A percentile compares a stretch with the other conserved stretches of the same genome.
Conservation (phyloP, 1,140 invertebrate genomes). For the Scaptomyza montana region DNA sequence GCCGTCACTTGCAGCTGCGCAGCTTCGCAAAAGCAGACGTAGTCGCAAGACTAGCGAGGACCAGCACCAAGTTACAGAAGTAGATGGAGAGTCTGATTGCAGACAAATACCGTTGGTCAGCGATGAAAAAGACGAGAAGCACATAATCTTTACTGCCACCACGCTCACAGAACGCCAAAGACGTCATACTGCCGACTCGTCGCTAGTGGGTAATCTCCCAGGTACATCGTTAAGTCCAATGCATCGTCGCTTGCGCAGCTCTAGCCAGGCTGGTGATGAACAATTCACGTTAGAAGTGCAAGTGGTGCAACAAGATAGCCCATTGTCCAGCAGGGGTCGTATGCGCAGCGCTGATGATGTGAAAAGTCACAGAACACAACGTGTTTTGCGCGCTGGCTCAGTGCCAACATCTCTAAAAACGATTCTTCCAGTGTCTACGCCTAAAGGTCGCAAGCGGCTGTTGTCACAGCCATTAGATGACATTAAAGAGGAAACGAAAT, state of each 20-base stretch:
- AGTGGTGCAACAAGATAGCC: not conserved
- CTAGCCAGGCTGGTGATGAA: not conserved
- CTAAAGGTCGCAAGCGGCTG: conserved; percentile 38
- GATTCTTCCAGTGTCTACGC: conserved; percentile 17
- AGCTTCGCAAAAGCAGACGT: not conserved
- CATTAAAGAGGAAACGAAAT: conserved; percentile 48
- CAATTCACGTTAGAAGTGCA: not conserved
- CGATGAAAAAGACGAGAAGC: not conserved
- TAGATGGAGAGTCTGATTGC: too few species aligned
- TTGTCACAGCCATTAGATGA: conserved; percentile 39
- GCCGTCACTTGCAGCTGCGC: conserved; percentile 2
- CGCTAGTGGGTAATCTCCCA: not conserved
- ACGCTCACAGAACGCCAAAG: not conserved
- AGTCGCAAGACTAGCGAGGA: not conserved
- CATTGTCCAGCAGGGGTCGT: not conserved
- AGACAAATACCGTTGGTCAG: conserved; percentile 27
- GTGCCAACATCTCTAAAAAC: conserved; percentile 10
- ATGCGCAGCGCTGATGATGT: conserved; percentile 9
- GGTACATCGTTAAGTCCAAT: conserved; percentile 6
- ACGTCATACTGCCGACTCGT: not conserved
- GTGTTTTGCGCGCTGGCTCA: conserved; percentile 18
- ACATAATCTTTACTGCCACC: not conserved
- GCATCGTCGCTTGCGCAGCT: not conserved
- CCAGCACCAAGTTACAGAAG: not conserved
- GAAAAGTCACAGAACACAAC: not conserved